A percentile compares a stretch with the other conserved stretches of the same genome.
Conservation (phyloP, 2,888 invertebrate genomes). For the Latrodectus hesperus region DNA sequence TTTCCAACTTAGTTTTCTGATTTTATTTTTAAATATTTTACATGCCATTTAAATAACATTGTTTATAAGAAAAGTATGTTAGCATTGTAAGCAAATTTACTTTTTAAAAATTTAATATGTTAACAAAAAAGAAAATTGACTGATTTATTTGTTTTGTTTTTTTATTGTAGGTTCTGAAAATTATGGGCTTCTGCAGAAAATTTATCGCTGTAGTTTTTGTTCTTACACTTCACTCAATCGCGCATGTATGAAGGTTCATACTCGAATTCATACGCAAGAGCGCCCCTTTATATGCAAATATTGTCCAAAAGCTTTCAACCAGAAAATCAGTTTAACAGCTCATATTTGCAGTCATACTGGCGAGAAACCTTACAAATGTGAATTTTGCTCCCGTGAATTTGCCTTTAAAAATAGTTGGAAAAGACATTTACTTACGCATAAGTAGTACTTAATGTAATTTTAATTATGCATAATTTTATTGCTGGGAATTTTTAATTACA, state of each 20-base stretch:
- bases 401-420: neutral
- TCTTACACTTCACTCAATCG: neutral
- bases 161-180: too few species aligned
- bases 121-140: too few species aligned
- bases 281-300: neutral
- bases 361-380: neutral
- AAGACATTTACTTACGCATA: neutral
- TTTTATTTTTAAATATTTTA: too few species aligned
- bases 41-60: too few species aligned
- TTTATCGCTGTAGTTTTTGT: neutral
- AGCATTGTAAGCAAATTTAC: too few species aligned
- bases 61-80: too few species aligned
- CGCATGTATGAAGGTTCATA: neutral
- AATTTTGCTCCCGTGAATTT: neutral
- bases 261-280: neutral
- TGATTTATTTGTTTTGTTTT: too few species aligned
- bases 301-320: neutral
- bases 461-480: too few species aligned
- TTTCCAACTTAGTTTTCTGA: too few species aligned
- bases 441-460: neutral
- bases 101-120: too few species aligned
- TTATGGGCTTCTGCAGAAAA: neutral
- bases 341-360: constrained; percentile 6
- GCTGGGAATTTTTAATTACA: too few species aligned
- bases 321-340: neutral